A percentile compares a stretch with the other conserved stretches of the same genome.
Conservation (phyloP, 1,140 invertebrate genomes). For the Lethrus apterus region DNA sequence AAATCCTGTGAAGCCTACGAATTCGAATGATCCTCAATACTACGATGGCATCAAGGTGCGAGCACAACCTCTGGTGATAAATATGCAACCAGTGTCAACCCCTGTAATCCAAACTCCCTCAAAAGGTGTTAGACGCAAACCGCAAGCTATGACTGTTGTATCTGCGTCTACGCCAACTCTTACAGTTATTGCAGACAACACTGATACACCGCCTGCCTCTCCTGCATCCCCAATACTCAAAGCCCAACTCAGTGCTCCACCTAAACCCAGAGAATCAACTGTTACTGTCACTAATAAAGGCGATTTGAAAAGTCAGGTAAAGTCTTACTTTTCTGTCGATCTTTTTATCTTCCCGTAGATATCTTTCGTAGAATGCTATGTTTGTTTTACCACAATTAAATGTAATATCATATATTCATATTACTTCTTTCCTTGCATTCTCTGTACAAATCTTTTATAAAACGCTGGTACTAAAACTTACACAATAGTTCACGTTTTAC, state of each 20-base stretch:
- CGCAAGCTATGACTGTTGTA: constrained; percentile 1
- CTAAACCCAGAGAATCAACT: constrained; percentile 43
- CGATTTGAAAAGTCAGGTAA: constrained; percentile 55
- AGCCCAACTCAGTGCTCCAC: constrained; percentile 66
- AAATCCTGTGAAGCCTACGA: constrained; percentile 54
- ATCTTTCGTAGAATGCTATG: no score
- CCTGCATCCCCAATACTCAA: constrained; percentile 66
- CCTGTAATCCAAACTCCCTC: constrained; percentile 1
- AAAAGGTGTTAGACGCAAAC: constrained; percentile 23
- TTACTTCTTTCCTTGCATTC: no score
- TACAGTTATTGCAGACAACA: constrained; percentile 26
- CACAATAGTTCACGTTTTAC: no score
- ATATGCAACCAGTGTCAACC: constrained; percentile 24
- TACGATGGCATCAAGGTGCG: constrained; percentile 71
- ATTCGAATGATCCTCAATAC: constrained; percentile 52
- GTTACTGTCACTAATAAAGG: constrained; percentile 40
- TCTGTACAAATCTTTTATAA: no score
- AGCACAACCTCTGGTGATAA: constrained; percentile 48
- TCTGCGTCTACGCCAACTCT: constrained; percentile 15
- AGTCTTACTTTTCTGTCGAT: no score
- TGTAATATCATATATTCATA: no score
- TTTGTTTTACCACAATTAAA: no score
- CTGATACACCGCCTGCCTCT: constrained; percentile 40
- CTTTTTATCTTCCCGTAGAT: no score
- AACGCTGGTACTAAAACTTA: no score